Base-by-base conservation (phyloP, 2,888 invertebrate genomes). In the Gastracanthus pulcherrimus region DNA sequence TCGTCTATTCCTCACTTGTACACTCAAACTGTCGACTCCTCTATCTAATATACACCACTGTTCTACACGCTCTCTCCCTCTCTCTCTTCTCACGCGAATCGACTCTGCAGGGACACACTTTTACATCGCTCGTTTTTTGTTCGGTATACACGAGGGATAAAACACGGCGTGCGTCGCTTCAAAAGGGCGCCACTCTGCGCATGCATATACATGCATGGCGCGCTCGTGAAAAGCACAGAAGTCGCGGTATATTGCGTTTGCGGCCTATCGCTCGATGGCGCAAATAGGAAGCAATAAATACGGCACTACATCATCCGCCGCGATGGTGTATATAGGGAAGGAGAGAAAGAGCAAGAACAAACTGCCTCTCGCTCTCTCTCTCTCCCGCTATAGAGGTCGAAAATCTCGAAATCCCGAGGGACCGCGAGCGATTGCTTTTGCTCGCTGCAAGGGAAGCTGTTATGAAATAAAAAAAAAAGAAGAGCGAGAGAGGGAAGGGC, bases 401-500 rank as follows among this genome's bases (percentile, higher is more conserved):
- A 81, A 81, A 81, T 81, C 81, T 67, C 81, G 81, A 77, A 67
- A 74, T 67, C 77, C 81, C 77, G 29, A n/a, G 81, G 64, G 81
- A 69, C 69, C 26, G 36, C 75, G 75, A 58, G 38, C 76, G 76
- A 70, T 75, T 80, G 80, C 75, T 67, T 71, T 31, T 48, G 41
- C 48, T 38, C 69, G 51, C 64, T 23, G 19, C 51, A 13, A 64
- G 69, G 62, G 60, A 19, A 23, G 67, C 66, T 62, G 23, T 64
- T 75, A 41, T 34, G 55, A 69, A 62, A 69, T 45, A 75, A 74
- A 80, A 80, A 80, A 72, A 66, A 26, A 23, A 23, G 19, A 48
- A 45, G 45, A 7, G 51, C 16, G 31, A 45, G 31, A 38, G 38
- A 38, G 36, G 23, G 26, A 19, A 36, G 48, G n/a, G 31, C 80